phyloP scores from a whole-genome alignment of 2,888 invertebrate genomes.

The Ligdia adustata region DNA sequence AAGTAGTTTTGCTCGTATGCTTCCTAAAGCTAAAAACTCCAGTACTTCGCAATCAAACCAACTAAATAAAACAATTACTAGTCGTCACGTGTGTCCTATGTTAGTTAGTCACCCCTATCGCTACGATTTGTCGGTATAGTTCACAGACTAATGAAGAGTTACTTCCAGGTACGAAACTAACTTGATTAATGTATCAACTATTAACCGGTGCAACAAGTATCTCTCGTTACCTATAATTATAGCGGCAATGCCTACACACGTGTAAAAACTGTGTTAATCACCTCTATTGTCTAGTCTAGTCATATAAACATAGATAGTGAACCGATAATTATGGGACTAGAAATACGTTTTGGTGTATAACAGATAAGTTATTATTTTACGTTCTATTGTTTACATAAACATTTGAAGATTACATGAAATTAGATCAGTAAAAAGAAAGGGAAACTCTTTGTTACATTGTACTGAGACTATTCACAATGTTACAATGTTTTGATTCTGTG shows the following conservation, averaged over 20 bases:
- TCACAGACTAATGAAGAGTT: slow-evolving; percentile 13
- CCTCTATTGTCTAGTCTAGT: slow-evolving; percentile 22
- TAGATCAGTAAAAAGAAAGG: slow-evolving; percentile 24
- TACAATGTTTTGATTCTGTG: slow-evolving; percentile 14
- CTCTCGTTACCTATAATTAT: slow-evolving; percentile 30
- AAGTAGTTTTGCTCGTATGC: too few relatives aligned
- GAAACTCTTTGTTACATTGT: slow-evolving; percentile 22
- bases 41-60: too few relatives aligned
- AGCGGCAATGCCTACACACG: slow-evolving; percentile 13
- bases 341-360: slow-evolving; percentile 23
- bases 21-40: too few relatives aligned
- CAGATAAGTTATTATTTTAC: slow-evolving; percentile 29
- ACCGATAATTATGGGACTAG: slow-evolving; percentile 29
- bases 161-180: slow-evolving; percentile 24
- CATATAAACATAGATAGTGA: slow-evolving; percentile 7
- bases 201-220: slow-evolving; percentile 49
- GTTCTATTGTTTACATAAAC: slow-evolving; percentile 32
- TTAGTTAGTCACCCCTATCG: too few relatives aligned
- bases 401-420: slow-evolving; percentile 24
- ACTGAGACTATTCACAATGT: slow-evolving; percentile 1
- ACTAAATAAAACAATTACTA: too few relatives aligned
- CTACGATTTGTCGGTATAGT: slow-evolving; percentile 1
- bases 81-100: too few relatives aligned
- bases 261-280: slow-evolving; percentile 28
- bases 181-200: slow-evolving; percentile 59